phyloP scores from a whole-genome alignment of 2,888 invertebrate genomes.

The Noctua fimbriata region DNA sequence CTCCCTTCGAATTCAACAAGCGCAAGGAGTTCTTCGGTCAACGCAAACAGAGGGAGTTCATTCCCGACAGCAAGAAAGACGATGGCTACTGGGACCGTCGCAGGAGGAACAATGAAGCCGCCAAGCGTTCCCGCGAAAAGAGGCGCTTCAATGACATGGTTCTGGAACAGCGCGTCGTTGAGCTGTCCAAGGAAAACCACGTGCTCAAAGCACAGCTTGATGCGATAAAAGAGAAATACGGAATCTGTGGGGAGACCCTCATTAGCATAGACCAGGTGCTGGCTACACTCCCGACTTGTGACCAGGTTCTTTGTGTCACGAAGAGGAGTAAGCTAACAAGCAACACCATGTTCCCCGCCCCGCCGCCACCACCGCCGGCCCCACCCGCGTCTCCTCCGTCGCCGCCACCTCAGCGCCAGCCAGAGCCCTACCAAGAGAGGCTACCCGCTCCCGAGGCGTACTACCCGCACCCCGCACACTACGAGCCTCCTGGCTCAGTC shows the following conservation, averaged over 20 bases:
- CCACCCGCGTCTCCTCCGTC: constrained; percentile 88
- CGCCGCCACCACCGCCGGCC: constrained; percentile 89
- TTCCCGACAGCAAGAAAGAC: constrained; percentile 98
- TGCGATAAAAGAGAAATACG: constrained; percentile 97
- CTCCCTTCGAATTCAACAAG: constrained; percentile 92
- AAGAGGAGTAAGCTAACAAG: constrained; percentile 92
- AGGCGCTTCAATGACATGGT: constrained; percentile 99
- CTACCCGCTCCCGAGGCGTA: constrained; percentile 87
- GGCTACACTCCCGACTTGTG: constrained; percentile 95
- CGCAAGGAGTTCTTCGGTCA: constrained; percentile 96
- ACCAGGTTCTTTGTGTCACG: constrained; percentile 95
- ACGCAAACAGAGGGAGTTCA: constrained; percentile 98
- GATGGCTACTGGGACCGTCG: constrained; percentile 99
- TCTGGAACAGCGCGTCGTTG: constrained; percentile 97
- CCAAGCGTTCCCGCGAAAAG: constrained; percentile 98
- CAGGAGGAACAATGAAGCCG: constrained; percentile 98
- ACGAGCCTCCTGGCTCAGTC: constrained; percentile 92
- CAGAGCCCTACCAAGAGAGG: constrained; percentile 87
- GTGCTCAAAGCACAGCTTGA: constrained; percentile 97
- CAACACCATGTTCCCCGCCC: constrained; percentile 89
- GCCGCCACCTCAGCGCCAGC: constrained; percentile 90
- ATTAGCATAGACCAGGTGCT: constrained; percentile 97
- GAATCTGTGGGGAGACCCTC: constrained; percentile 96
- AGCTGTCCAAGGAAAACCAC: constrained; percentile 98
- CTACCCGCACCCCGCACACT: constrained; percentile 89